Evolutionary conservation across 2,888 invertebrate genomes (phyloP).

Genomic region (Ctenicera cuprea): DNA sequence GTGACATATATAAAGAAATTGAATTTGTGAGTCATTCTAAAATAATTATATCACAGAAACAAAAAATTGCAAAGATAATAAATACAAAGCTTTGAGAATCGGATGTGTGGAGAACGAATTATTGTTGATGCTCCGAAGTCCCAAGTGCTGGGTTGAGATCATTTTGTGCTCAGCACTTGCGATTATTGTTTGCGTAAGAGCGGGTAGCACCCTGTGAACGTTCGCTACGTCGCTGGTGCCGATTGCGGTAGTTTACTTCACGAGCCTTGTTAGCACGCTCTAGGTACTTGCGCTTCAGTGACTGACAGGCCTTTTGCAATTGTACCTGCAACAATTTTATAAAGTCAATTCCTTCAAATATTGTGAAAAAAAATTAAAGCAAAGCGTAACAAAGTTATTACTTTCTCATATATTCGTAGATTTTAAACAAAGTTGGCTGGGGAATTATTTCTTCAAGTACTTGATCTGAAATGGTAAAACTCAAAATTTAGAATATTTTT

Average conservation of each 20-base stretch:
- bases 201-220: constrained; percentile 71
- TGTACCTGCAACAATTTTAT: constrained; percentile 66
- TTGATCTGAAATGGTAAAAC: too few relatives aligned
- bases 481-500: too few relatives aligned
- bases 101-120: constrained; percentile 31
- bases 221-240: constrained; percentile 72
- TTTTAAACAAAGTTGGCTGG: too few relatives aligned
- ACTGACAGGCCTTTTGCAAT: constrained; percentile 69
- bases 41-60: constrained; percentile 50
- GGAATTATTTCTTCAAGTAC: too few relatives aligned
- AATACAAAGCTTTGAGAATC: constrained; percentile 50
- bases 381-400: too few relatives aligned
- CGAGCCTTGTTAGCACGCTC: constrained; percentile 74
- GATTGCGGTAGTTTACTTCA: constrained; percentile 73
- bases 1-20: constrained; percentile 41
- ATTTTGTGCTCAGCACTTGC: constrained; percentile 72
- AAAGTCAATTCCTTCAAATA: too few relatives aligned
- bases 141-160: constrained; percentile 65
- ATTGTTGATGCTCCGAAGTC: constrained; percentile 46
- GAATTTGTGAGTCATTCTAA: constrained; percentile 39
- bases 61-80: constrained; percentile 35
- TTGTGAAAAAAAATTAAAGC: too few relatives aligned
- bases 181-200: constrained; percentile 74
- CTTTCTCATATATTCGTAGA: too few relatives aligned
- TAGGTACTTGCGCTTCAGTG: constrained; percentile 70